Conservation (phyloP, 2,113 vertebrate genomes). For the Grantiella picta region DNA sequence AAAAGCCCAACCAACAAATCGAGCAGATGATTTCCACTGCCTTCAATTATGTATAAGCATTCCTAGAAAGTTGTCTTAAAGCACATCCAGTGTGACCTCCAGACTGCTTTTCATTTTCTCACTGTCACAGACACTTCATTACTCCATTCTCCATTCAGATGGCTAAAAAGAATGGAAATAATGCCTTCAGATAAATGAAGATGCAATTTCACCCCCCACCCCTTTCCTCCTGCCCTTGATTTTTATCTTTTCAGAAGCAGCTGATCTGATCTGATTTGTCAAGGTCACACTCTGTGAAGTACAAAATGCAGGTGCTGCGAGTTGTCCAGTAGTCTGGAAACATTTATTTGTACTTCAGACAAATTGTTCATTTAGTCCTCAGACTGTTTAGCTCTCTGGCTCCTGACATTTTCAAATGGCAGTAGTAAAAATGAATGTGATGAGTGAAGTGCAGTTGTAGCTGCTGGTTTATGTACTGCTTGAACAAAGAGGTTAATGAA, state of each 20-base stretch:
- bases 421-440: background rate
- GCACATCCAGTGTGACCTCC: accelerated
- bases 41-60: background rate
- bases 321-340: background rate
- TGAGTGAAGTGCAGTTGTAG: background rate
- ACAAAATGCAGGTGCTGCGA: background rate
- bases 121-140: background rate
- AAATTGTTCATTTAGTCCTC: background rate
- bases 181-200: background rate
- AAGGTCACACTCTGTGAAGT: background rate
- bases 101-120: background rate
- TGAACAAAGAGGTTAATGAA: background rate
- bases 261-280: background rate
- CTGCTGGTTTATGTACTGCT: background rate
- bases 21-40: background rate
- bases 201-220: background rate
- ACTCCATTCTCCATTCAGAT: background rate
- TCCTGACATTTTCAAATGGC: conserved; percentile 10
- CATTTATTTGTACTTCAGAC: background rate
- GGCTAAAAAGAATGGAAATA: background rate
- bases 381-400: background rate
- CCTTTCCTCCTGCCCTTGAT: background rate
- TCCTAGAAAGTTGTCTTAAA: background rate
- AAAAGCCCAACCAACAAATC: background rate
- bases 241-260: background rate